A percentile compares a stretch with the other conserved stretches of the same genome.
These are phyloP conservation scores for Pelecanus crispus DNA, from an alignment of 2,113 vertebrate species.

Conservation along the genomic window DNA sequence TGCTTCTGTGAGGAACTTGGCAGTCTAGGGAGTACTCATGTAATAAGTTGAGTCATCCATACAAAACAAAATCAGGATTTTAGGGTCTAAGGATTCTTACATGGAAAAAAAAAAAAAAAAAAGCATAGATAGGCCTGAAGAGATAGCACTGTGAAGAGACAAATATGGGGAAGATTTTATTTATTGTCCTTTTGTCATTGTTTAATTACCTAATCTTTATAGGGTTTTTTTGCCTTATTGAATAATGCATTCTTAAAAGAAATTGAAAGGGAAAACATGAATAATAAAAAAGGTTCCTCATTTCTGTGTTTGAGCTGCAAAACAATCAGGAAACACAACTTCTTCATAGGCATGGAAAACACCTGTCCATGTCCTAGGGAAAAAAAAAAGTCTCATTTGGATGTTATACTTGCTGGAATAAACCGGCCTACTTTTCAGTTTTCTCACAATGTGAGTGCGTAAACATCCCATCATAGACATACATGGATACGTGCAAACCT, in stretches of 20 bases:
- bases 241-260: not conserved
- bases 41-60: not conserved
- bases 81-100: not conserved
- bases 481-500: not conserved
- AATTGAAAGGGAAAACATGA: not conserved
- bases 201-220: not conserved
- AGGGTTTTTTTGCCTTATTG: not conserved
- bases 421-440: not conserved
- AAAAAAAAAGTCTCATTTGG: not conserved
- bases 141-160: not conserved
- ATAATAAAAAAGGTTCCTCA: not conserved
- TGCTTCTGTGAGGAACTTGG: not conserved
- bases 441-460: not conserved
- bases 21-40: not conserved
- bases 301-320: not conserved
- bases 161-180: not conserved
- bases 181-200: not conserved
- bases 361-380: fast-evolving
- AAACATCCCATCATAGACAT: not conserved
- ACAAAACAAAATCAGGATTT: not conserved
- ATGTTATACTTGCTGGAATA: not conserved
- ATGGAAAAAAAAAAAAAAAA: not conserved
- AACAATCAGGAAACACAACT: not conserved
- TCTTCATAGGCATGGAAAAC: not conserved
- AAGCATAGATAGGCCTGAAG: not conserved